phyloP scores from a whole-genome alignment of 2,888 invertebrate species.

The Resseliella maxima region DNA sequence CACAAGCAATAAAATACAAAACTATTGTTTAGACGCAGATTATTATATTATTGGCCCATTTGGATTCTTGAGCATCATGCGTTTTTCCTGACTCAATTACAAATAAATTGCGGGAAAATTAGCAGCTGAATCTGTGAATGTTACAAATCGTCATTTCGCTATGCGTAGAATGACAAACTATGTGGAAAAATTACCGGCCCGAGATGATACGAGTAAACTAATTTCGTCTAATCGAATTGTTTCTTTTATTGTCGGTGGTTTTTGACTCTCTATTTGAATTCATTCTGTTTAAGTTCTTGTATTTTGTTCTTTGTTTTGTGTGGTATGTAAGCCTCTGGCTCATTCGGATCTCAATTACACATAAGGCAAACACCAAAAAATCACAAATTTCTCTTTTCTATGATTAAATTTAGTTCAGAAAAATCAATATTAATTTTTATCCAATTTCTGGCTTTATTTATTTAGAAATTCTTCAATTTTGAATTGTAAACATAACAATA shows the following conservation, averaged over 20 bases:
- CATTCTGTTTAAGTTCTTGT: too few relatives aligned
- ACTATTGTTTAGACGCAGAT: constrained; percentile 42
- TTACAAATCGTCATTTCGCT: neutral
- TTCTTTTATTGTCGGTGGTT: constrained; percentile 8
- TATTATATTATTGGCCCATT: constrained; percentile 51
- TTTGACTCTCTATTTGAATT: too few relatives aligned
- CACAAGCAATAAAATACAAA: constrained; percentile 44
- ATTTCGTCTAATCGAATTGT: constrained; percentile 10
- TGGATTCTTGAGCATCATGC: constrained; percentile 38
- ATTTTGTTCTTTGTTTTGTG: neutral
- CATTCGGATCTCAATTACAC: neutral
- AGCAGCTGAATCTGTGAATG: constrained; percentile 65
- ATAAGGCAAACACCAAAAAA: neutral
- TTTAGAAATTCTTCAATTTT: neutral
- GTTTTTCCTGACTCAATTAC: constrained; percentile 64
- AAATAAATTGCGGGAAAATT: constrained; percentile 69
- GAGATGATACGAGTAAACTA: constrained; percentile 18
- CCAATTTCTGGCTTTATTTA: neutral
- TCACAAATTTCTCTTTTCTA: neutral
- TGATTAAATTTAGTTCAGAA: neutral
- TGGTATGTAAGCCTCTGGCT: neutral
- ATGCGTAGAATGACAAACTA: neutral
- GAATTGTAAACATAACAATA: neutral
- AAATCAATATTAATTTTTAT: neutral
- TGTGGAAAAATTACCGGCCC: neutral